phyloP scores from a whole-genome alignment of 2,888 invertebrate genomes.

The Psylliodes chrysocephalus region DNA sequence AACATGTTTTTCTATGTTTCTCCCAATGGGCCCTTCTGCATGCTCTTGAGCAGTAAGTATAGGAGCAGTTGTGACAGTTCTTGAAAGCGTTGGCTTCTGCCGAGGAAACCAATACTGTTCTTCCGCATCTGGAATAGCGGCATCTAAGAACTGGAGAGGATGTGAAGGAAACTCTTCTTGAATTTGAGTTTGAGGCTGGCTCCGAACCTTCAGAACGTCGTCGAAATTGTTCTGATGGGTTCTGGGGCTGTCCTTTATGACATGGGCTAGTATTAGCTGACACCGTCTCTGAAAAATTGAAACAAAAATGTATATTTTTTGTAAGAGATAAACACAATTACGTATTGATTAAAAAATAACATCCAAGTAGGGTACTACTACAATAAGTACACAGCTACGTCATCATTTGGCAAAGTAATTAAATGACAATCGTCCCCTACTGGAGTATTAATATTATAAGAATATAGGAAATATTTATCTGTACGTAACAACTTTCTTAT shows the following conservation, averaged over 20 bases:
- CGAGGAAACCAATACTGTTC: slow-evolving; percentile 74
- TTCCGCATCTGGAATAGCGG: slow-evolving; percentile 81
- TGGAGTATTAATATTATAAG: no score
- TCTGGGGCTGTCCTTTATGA: slow-evolving; percentile 48
- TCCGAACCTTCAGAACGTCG: slow-evolving; percentile 75
- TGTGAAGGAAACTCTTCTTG: slow-evolving; percentile 74
- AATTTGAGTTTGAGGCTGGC: slow-evolving; percentile 59
- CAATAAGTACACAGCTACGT: no score
- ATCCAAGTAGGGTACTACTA: no score
- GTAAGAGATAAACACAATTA: not conserved
- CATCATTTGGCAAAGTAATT: no score
- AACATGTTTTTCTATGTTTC: slow-evolving; percentile 88
- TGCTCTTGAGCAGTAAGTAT: slow-evolving; percentile 91
- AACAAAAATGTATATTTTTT: not conserved
- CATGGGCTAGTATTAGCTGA: slow-evolving; percentile 65
- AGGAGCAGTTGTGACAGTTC: slow-evolving; percentile 94
- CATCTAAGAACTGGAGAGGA: slow-evolving; percentile 68
- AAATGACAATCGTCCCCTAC: no score
- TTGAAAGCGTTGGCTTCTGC: slow-evolving; percentile 88
- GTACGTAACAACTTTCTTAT: no score
- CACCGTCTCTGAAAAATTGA: slow-evolving; percentile 61
- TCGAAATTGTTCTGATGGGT: slow-evolving; percentile 63
- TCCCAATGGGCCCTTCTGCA: slow-evolving; percentile 94
- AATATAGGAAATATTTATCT: no score
- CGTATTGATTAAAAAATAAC: no score